Conservation (phyloP, 2,888 invertebrate species). For the Alentia gelatinosa region DNA sequence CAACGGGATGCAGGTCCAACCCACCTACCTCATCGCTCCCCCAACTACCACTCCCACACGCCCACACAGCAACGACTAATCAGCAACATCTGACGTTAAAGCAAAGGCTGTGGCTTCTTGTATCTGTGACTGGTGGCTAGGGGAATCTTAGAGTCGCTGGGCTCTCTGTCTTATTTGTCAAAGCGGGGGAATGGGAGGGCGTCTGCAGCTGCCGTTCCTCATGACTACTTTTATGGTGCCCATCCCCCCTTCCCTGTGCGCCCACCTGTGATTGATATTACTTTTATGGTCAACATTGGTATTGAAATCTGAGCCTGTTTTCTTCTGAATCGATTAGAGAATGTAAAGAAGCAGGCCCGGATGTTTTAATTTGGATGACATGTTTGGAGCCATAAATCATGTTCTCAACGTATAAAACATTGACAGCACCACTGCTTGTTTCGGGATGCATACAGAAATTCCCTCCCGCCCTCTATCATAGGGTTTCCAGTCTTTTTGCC, state of each 20-base stretch:
- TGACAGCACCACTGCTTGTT: no score
- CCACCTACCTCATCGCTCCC: neutral
- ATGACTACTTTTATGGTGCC: neutral
- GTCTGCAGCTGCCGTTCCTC: neutral
- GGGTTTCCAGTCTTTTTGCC: no score
- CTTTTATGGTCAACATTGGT: neutral
- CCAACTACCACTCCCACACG: neutral
- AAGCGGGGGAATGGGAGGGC: no score
- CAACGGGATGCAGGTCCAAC: neutral
- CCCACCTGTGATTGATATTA: neutral
- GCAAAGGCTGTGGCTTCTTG: neutral
- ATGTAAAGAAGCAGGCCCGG: neutral
- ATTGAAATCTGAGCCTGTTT: slow-evolving; percentile 1
- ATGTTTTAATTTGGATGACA: neutral
- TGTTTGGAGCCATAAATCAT: no score
- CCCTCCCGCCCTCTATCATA: no score
- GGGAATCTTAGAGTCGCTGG: neutral
- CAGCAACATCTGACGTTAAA: neutral
- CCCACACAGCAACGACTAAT: neutral
- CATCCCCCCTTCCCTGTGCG: neutral
- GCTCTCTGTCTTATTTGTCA: neutral
- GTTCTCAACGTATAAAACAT: no score
- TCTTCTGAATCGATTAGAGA: neutral
- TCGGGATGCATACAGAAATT: no score
- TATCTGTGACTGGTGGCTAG: neutral